phyloP scores from a whole-genome alignment of 2,888 invertebrate genomes.

The Drosophila ustulata region DNA sequence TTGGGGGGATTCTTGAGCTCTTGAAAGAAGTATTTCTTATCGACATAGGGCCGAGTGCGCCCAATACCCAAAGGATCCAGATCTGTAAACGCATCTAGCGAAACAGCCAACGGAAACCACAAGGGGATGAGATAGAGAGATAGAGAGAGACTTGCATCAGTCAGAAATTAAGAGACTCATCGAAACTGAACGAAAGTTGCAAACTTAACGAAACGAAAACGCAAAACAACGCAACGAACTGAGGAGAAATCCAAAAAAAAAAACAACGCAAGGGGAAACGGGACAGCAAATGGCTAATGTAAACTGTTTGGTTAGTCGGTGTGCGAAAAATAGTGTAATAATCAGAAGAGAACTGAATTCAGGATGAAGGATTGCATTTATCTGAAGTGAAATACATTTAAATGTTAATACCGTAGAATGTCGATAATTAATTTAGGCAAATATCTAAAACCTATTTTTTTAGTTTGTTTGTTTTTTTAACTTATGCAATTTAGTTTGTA shows the following conservation, averaged over 20 bases:
- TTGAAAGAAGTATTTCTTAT: conserved; percentile 98
- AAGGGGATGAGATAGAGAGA: conserved; percentile 12
- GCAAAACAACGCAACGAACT: background rate
- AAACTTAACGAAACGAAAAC: conserved; percentile 16
- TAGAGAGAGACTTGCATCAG: conserved; percentile 63
- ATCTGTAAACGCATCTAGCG: conserved; percentile 95
- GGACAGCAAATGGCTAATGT: conserved; percentile 6
- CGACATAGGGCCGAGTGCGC: conserved; percentile 95
- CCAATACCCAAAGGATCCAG: conserved; percentile 97
- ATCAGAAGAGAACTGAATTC: conserved; percentile 18
- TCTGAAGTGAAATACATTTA: too few relatives aligned
- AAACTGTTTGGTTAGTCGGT: conserved; percentile 34
- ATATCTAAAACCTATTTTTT: too few relatives aligned
- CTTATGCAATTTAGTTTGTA: too few relatives aligned
- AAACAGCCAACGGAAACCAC: conserved; percentile 77
- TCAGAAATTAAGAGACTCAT: conserved; percentile 42
- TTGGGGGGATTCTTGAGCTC: conserved; percentile 97
- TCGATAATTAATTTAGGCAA: too few relatives aligned
- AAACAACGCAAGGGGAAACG: conserved; percentile 27
- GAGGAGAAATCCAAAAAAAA: conserved; percentile 16
- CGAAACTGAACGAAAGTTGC: conserved; percentile 2
- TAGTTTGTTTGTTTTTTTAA: too few relatives aligned
- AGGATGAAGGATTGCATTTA: conserved; percentile 5
- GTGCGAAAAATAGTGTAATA: conserved; percentile 2
- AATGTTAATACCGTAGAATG: too few relatives aligned